Conservation (phyloP, 2,888 invertebrate genomes). For the Pristionchus japonicus region DNA sequence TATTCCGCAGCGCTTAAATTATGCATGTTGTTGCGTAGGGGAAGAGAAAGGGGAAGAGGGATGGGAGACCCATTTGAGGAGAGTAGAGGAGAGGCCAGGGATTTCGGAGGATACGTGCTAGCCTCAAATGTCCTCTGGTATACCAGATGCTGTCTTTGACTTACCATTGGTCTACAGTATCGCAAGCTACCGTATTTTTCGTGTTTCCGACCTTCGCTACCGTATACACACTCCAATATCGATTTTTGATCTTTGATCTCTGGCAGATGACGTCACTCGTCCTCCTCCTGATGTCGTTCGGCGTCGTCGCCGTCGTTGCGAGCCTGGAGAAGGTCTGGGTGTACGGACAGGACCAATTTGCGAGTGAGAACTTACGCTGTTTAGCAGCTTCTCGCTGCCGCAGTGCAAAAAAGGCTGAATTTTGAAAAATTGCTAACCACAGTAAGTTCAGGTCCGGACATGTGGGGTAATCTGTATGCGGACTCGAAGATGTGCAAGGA, state of each 20-base stretch:
- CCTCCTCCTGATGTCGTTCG: neutral
- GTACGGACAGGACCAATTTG: neutral
- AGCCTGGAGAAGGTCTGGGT: neutral
- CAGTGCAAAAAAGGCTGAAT: neutral
- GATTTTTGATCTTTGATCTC: neutral
- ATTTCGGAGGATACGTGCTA: neutral
- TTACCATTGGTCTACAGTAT: neutral
- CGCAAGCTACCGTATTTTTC: neutral
- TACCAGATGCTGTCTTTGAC: neutral
- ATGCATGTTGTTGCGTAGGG: slow-evolving; percentile 34
- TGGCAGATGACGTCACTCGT: slow-evolving; percentile 7
- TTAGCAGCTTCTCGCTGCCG: neutral
- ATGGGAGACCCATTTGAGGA: neutral
- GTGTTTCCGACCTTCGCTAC: no score
- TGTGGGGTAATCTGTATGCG: slow-evolving; percentile 90
- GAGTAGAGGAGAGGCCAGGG: neutral
- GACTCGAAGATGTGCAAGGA: slow-evolving; percentile 98
- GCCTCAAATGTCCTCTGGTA: no score
- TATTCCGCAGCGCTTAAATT: slow-evolving; percentile 31
- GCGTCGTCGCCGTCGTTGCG: neutral
- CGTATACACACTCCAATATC: neutral
- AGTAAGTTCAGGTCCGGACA: slow-evolving; percentile 86
- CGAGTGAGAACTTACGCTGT: neutral
- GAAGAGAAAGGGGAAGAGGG: neutral
- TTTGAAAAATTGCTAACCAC: neutral